phyloP scores from a whole-genome alignment of 2,888 invertebrate genomes.

The Agrochola litura region DNA sequence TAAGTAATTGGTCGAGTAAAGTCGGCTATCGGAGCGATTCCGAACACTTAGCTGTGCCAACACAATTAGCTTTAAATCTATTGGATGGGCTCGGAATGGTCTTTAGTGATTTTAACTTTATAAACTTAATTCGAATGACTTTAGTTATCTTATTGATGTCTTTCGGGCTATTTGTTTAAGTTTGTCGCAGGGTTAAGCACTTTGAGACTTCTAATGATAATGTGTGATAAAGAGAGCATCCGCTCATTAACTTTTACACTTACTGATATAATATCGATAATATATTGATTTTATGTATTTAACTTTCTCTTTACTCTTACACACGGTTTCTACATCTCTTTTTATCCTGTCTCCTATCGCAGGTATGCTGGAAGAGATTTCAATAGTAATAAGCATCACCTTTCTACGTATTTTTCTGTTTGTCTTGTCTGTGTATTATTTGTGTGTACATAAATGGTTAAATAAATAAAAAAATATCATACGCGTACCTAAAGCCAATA shows the following conservation, averaged over 20 bases:
- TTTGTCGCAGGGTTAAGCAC: background rate
- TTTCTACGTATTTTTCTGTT: no score
- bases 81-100: slow-evolving; percentile 42
- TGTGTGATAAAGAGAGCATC: background rate
- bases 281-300: no score
- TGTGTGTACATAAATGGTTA: no score
- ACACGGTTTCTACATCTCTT: no score
- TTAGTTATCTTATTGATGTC: slow-evolving; percentile 35
- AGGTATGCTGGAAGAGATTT: no score
- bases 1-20: slow-evolving; percentile 83
- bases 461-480: background rate
- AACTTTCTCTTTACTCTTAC: no score
- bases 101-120: slow-evolving; percentile 60
- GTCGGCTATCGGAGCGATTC: slow-evolving; percentile 74
- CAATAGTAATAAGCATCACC: no score
- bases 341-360: no score
- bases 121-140: slow-evolving; percentile 42
- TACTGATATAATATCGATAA: background rate
- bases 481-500: background rate
- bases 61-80: slow-evolving; percentile 63
- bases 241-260: background rate
- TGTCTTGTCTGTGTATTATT: no score
- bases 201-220: background rate
- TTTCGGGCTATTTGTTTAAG: slow-evolving; percentile 14
- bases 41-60: slow-evolving; percentile 70